These are phyloP conservation scores for Hemistola chrysoprasaria DNA, from an alignment of 2,888 invertebrate genomes.

Conservation along the genomic window DNA sequence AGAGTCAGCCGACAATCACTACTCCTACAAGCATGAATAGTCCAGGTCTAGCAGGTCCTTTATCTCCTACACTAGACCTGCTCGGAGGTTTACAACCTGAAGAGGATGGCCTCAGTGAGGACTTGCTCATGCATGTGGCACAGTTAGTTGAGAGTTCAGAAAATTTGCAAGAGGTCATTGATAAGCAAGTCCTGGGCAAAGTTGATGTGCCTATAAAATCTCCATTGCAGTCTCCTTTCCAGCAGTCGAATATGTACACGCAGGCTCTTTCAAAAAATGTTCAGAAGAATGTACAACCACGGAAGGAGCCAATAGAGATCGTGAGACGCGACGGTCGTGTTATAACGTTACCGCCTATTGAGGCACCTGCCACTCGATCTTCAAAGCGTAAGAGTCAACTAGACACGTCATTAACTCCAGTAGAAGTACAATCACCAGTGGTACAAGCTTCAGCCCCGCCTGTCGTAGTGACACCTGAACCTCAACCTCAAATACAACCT, in stretches of 20 bases:
- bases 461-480: constrained; percentile 50
- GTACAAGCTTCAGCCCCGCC: constrained; percentile 40
- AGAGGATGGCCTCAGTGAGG: constrained; percentile 84
- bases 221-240: constrained; percentile 38
- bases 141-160: constrained; percentile 86
- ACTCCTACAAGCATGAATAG: constrained; percentile 66
- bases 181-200: constrained; percentile 83
- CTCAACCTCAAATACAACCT: constrained; percentile 38
- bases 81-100: constrained; percentile 84
- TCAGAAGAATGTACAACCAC: constrained; percentile 45
- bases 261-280: constrained; percentile 53
- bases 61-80: constrained; percentile 83
- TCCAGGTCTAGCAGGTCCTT: constrained; percentile 74
- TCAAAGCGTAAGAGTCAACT: constrained; percentile 84
- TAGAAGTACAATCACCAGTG: constrained; percentile 30
- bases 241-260: constrained; percentile 46
- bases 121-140: constrained; percentile 88
- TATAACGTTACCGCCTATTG: constrained; percentile 90
- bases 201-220: constrained; percentile 55
- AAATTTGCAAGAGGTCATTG: constrained; percentile 87
- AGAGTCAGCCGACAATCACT: constrained; percentile 55
- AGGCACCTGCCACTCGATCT: constrained; percentile 90
- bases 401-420: constrained; percentile 38
- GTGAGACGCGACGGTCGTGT: constrained; percentile 88
- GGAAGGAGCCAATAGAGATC: constrained; percentile 86